Evolutionary conservation across 2,113 vertebrate species (phyloP).

Genomic region (Chaetodon auriga): DNA sequence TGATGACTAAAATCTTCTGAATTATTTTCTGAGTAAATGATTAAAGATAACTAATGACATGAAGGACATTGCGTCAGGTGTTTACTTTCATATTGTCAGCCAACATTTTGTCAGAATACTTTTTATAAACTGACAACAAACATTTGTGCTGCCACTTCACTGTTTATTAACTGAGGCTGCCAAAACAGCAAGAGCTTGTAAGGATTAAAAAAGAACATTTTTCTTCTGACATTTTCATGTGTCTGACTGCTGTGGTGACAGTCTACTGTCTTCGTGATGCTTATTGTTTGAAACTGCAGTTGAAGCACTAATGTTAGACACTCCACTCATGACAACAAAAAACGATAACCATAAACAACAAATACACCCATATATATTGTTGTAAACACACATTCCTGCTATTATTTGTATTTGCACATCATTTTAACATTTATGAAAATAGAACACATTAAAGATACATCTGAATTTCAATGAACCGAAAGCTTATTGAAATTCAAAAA

Average conservation of each 20-base stretch:
- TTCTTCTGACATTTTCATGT: background rate
- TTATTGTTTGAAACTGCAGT: background rate
- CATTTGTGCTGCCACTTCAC: background rate
- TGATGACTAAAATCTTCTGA: no score
- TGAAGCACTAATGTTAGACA: background rate
- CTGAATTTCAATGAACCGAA: conserved; percentile 7
- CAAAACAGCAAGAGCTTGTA: background rate
- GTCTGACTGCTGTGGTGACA: background rate
- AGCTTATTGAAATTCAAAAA: conserved; percentile 25
- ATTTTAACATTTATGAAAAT: background rate
- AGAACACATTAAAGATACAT: background rate
- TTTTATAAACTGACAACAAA: background rate
- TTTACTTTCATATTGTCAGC: background rate
- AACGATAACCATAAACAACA: background rate
- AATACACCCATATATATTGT: background rate
- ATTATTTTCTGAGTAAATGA: background rate
- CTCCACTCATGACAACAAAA: no score
- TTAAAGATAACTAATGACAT: background rate
- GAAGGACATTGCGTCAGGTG: background rate
- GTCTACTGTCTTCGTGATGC: background rate
- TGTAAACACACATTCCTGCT: background rate
- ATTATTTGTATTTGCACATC: background rate
- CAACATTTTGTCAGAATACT: background rate
- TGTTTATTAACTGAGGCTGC: background rate
- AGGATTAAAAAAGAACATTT: background rate